phyloP scores from a whole-genome alignment of 1,140 invertebrate genomes.

The silkworm (Bombyx mori) region ASM3026992v2 NC_085128.1:15873001-15873500 shows the following conservation, averaged over 20 bases:
- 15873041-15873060: constrained; percentile 9
- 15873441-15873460: constrained; percentile 63
- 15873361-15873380: constrained; percentile 56
- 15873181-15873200: constrained; percentile 41
- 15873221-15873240: constrained; percentile 67
- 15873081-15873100: constrained; percentile 2
- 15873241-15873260: constrained; percentile 71
- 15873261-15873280: constrained; percentile 67
- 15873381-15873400: constrained; percentile 54
- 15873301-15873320: constrained; percentile 75
- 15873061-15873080: constrained; percentile 5
- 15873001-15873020: constrained; percentile 5
- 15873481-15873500: constrained; percentile 76
- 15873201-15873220: constrained; percentile 62
- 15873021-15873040: constrained; percentile 19
- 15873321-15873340: constrained; percentile 72
- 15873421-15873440: constrained; percentile 71
- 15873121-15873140: constrained; percentile 7
- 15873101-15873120: background rate
- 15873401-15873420: constrained; percentile 68
- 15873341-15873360: constrained; percentile 67
- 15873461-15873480: constrained; percentile 69
- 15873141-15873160: constrained; percentile 31
- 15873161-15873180: constrained; percentile 37
- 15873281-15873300: constrained; percentile 70